Evolutionary conservation across 2,888 invertebrate genomes (phyloP), one percentile per base, ranked within the genome.

Genomic region (Athripsodes cinereus): DNA sequence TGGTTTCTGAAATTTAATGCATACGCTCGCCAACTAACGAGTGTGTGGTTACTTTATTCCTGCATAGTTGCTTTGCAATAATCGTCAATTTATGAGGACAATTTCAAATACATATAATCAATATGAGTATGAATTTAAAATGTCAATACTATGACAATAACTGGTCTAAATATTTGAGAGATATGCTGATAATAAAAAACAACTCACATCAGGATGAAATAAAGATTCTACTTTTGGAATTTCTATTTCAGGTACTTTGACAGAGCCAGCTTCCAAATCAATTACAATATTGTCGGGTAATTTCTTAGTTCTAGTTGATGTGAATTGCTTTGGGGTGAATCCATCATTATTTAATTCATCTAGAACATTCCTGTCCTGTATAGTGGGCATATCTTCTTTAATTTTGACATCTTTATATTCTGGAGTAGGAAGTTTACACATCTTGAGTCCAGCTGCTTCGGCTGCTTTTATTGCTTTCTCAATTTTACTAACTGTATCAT

Each of bases 281-380:
- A 89, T 88, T 1, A 88, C 83, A 65, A 89, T 87, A 68, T 83
- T 86, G 65, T 84, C 82, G 2, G 81, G 75, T 35, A 83, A 78
- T 64, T 83, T 86, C 63, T 86, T 84, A 20, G 63, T 67, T 64
- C 74, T 76, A 31, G 80, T 79, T 0, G 84, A 80, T 1, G 80
- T 80, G 62, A 83, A 83, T 1, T 79, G 62, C 63, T 83, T 83
- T 1, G 80, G 86, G 10, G 80, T 75, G 71, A 89, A 90, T 13
- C 79, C 77, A 60, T 89, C 87, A 60, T 79, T 81, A 66, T 90
- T 88, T 44, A 89, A 81, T 67, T 87, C 86, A 1, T 83, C 84
- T n/a, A 89, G 68, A 8, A 85, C 72, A 64, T 83, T 80, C 58
- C 74, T 72, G 63, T 83, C 81, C 63, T 81, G 75, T 47, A 79